A percentile compares a stretch with the other conserved stretches of the same genome.
Evolutionary conservation across 1,140 invertebrate species (phyloP).

Genomic region (Drosophila novamexicana): DNA sequence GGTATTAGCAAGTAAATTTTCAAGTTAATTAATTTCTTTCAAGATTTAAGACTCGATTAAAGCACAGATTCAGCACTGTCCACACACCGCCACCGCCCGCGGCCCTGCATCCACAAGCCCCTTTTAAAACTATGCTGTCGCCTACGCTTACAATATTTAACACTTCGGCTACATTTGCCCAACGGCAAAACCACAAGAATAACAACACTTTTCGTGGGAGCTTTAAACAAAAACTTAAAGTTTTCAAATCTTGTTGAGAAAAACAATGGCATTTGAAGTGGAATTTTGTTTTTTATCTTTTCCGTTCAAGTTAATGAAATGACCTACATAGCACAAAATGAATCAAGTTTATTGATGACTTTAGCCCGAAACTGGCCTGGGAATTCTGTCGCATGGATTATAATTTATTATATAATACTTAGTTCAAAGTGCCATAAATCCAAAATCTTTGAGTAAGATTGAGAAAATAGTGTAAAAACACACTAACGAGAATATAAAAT

Average conservation of each 20-base stretch:
- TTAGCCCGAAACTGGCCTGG: background rate
- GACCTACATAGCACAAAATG: slow-evolving; percentile 22
- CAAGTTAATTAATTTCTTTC: slow-evolving; percentile 6
- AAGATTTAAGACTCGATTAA: slow-evolving; percentile 15
- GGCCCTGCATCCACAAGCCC: too few species aligned
- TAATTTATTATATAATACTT: slow-evolving; percentile 8
- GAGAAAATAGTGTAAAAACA: background rate
- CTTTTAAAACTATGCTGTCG: slow-evolving; percentile 13
- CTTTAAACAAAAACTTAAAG: slow-evolving; percentile 14
- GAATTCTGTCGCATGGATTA: background rate
- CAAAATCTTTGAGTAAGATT: background rate
- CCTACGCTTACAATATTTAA: slow-evolving; percentile 33
- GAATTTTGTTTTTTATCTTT: background rate
- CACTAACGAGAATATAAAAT: background rate
- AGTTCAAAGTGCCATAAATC: slow-evolving; percentile 6
- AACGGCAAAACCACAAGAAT: slow-evolving; percentile 13
- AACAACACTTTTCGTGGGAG: slow-evolving; percentile 8
- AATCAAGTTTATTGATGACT: slow-evolving; percentile 19
- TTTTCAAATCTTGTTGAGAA: slow-evolving; percentile 24
- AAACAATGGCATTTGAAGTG: slow-evolving; percentile 7
- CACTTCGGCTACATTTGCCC: slow-evolving; percentile 23
- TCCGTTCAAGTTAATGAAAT: slow-evolving; percentile 5
- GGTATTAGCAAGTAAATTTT: slow-evolving; percentile 23
- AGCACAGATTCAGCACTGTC: slow-evolving; percentile 1
- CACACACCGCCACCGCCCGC: background rate